Percentiles rank a stretch among this genome's conserved stretches.
These are phyloP conservation scores for Chrysolina haemoptera DNA, from an alignment of 2,888 invertebrate species.

Conservation along the genomic window DNA sequence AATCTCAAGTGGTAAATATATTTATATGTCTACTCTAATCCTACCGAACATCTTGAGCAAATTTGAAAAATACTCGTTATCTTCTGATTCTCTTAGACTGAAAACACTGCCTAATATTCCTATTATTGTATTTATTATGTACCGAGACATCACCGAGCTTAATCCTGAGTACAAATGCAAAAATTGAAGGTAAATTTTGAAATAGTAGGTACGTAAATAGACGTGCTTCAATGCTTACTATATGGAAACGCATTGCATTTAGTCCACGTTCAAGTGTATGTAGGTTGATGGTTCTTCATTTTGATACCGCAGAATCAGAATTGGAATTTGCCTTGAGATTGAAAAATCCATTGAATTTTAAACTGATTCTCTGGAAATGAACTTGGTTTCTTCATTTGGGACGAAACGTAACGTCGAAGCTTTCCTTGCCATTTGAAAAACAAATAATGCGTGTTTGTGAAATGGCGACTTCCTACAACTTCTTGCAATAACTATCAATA, in stretches of 20 bases:
- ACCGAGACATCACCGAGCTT: constrained; percentile 52
- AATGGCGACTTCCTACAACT: too few relatives aligned
- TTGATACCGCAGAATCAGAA: neutral
- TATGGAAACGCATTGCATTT: constrained; percentile 2
- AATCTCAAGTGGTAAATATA: too few relatives aligned
- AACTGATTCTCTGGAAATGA: neutral
- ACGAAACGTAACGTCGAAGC: too few relatives aligned
- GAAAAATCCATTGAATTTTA: neutral
- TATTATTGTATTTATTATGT: constrained; percentile 44
- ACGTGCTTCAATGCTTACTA: constrained; percentile 49
- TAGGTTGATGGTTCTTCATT: neutral
- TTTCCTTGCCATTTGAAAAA: too few relatives aligned
- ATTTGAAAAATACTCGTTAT: constrained; percentile 15
- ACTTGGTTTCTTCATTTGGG: neutral
- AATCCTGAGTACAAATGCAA: constrained; percentile 53
- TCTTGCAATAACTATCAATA: too few relatives aligned
- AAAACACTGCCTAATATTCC: constrained; percentile 39
- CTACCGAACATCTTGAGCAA: too few relatives aligned
- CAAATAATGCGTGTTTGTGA: too few relatives aligned
- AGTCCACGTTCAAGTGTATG: neutral
- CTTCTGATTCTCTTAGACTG: neutral
- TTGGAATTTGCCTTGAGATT: neutral
- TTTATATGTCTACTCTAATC: too few relatives aligned
- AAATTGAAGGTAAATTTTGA: constrained; percentile 54
- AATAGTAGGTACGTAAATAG: constrained; percentile 32